Evolutionary conservation across 2,888 invertebrate genomes (phyloP).

Genomic region (Eilema sororculum): DNA sequence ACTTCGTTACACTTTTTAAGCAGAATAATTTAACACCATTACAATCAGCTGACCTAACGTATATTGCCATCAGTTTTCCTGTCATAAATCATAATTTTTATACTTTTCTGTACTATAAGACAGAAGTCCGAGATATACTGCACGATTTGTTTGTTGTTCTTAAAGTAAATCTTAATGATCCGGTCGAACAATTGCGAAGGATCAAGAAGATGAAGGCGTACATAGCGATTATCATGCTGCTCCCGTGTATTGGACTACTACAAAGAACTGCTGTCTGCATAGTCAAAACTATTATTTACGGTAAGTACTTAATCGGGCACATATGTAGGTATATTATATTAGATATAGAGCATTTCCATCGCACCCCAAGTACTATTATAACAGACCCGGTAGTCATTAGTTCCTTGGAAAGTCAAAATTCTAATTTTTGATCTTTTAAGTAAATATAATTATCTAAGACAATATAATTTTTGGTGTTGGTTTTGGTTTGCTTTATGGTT

Average conservation of each 20-base stretch:
- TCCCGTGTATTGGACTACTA: neutral
- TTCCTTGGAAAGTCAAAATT: no score
- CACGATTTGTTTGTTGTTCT: slow-evolving; percentile 35
- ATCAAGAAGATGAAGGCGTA: slow-evolving; percentile 41
- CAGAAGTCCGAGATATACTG: slow-evolving; percentile 31
- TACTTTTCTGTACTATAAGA: slow-evolving; percentile 5
- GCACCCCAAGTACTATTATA: no score
- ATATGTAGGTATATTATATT: no score
- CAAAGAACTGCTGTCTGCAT: neutral
- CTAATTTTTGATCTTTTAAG: no score
- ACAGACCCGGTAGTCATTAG: no score
- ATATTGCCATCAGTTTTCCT: neutral
- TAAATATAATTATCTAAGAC: no score
- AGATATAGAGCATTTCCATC: no score
- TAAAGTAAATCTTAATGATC: slow-evolving; percentile 39
- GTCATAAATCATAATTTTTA: neutral
- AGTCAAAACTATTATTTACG: neutral
- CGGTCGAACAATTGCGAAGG: slow-evolving; percentile 34
- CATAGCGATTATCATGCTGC: neutral
- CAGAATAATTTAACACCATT: neutral
- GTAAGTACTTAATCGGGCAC: neutral
- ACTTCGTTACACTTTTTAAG: slow-evolving; percentile 5
- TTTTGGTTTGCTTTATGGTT: no score
- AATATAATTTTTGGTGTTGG: no score
- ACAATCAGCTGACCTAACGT: neutral